phyloP scores from a whole-genome alignment of 1,140 invertebrate genomes.

The Diachasmimorpha longicaudata region DNA sequence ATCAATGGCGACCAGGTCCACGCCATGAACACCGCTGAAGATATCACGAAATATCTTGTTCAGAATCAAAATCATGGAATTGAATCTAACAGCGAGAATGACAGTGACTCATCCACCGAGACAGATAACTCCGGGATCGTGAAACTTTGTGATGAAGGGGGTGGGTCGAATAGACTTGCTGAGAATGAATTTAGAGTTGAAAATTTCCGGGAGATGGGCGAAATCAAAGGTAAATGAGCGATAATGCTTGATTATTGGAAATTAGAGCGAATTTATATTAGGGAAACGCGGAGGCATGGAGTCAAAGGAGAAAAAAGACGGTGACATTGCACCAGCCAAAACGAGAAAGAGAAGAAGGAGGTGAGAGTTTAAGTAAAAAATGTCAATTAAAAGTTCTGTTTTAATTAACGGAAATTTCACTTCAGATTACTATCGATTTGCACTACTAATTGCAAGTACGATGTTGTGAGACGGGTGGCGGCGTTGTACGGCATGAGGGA shows the following conservation, averaged over 20 bases:
- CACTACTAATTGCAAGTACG: constrained; percentile 76
- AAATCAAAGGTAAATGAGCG: not conserved
- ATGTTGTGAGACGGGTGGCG: constrained; percentile 74
- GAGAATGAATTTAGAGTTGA: not conserved
- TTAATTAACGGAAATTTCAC: not conserved
- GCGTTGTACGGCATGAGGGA: constrained; percentile 79
- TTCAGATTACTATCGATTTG: constrained; percentile 65
- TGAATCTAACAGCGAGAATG: not conserved
- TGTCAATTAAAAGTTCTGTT: not conserved
- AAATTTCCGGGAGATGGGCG: not conserved
- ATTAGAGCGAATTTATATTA: not conserved
- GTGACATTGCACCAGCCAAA: not conserved
- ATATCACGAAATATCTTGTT: not conserved
- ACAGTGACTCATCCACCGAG: not conserved
- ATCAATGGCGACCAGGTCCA: not conserved
- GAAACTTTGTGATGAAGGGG: not conserved
- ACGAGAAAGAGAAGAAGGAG: not conserved
- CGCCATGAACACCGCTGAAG: not conserved
- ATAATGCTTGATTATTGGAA: not conserved
- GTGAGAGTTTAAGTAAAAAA: not conserved
- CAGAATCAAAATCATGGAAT: not conserved
- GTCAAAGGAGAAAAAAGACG: not conserved
- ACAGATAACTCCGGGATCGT: not conserved
- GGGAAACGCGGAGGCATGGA: not conserved
- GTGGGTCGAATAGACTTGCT: not conserved